These are phyloP conservation scores for Bursaphelenchus mucronatus DNA, from an alignment of 1,140 invertebrate genomes.

Conservation along the genomic window DNA sequence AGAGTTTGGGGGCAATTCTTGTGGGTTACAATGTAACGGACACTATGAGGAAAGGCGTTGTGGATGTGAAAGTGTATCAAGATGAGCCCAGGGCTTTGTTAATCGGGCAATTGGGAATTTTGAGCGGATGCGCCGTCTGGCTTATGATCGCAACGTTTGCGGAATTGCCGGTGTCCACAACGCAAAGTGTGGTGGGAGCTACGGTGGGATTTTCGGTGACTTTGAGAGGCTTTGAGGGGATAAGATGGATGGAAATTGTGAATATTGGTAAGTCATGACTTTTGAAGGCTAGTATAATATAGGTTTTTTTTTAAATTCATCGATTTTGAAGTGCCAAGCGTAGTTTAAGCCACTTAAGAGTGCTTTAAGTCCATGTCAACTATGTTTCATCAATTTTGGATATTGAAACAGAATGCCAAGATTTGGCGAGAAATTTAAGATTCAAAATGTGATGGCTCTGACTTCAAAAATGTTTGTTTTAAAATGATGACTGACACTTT, in stretches of 20 bases:
- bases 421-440: no score
- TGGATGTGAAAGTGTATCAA: constrained; percentile 51
- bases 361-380: no score
- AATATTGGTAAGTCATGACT: constrained; percentile 69
- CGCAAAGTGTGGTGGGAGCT: constrained; percentile 87
- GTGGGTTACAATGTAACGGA: constrained; percentile 63
- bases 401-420: no score
- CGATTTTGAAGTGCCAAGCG: no score
- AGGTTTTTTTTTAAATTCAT: no score
- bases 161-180: constrained; percentile 77
- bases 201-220: constrained; percentile 90
- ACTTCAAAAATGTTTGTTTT: no score
- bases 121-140: constrained; percentile 71
- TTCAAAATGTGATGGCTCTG: no score
- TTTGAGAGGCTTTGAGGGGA: constrained; percentile 74
- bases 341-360: no score
- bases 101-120: constrained; percentile 46
- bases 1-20: constrained; percentile 68
- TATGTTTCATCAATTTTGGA: no score
- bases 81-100: constrained; percentile 36
- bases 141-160: constrained; percentile 65
- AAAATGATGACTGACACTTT: no score
- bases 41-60: constrained; percentile 59
- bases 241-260: constrained; percentile 70
- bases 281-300: no score